phyloP scores from a whole-genome alignment of 2,113 vertebrate genomes.

The Phylloscopus whistleri region DNA sequence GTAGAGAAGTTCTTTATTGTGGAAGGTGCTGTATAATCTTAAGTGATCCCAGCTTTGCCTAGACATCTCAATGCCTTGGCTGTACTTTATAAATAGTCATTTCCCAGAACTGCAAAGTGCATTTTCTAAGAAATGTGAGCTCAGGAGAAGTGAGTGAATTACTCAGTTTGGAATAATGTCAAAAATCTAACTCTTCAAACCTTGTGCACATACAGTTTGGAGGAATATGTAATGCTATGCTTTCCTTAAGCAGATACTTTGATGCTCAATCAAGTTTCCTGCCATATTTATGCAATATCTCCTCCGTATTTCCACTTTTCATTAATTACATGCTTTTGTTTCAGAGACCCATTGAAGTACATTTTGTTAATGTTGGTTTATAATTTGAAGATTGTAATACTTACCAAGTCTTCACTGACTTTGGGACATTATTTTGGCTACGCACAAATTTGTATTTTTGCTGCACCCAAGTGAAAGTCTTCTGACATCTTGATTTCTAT shows the following conservation, averaged over 20 bases:
- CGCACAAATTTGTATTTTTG: not conserved
- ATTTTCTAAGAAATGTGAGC: conserved; percentile 1
- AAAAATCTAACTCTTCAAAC: not conserved
- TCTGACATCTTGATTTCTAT: not conserved
- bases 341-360: not conserved
- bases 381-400: not conserved
- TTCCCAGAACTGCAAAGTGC: not conserved
- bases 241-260: not conserved
- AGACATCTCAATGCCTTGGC: not conserved
- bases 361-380: not conserved
- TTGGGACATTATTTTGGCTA: not conserved
- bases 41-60: not conserved
- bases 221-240: not conserved
- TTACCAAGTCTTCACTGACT: not conserved
- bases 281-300: not conserved
- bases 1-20: not conserved
- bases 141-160: not conserved
- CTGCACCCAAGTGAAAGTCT: not conserved
- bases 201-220: not conserved
- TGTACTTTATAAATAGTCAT: not conserved
- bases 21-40: not conserved
- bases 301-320: not conserved
- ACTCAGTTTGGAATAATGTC: not conserved
- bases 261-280: not conserved
- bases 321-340: not conserved